Conservation (phyloP, 2,113 vertebrate species). For the Noturus placidus region DNA sequence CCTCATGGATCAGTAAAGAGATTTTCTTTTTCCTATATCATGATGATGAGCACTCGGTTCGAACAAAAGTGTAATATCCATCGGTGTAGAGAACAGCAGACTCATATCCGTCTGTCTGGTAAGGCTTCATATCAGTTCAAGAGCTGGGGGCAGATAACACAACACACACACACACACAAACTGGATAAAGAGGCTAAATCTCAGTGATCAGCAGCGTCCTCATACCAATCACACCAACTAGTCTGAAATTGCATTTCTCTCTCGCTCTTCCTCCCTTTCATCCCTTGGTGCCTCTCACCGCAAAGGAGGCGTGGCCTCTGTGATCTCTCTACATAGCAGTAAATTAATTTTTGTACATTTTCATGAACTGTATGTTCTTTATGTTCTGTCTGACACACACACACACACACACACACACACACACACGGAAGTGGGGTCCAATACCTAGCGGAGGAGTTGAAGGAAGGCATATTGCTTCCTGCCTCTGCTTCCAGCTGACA, state of each 20-base stretch:
- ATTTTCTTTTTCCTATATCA: background rate
- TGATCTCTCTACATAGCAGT: background rate
- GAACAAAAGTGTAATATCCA: conserved; percentile 53
- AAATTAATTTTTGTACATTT: background rate
- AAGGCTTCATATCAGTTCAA: conserved; percentile 48
- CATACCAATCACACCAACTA: conserved; percentile 47
- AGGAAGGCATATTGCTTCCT: background rate
- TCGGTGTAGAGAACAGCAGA: conserved; percentile 43
- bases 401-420: background rate
- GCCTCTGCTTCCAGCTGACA: background rate
- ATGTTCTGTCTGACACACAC: background rate
- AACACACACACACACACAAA: conserved; percentile 44
- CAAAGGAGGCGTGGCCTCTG: background rate
- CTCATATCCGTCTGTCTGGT: conserved; percentile 61
- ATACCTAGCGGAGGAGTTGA: background rate
- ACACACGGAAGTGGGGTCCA: background rate
- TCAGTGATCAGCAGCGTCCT: conserved; percentile 9
- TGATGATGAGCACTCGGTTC: background rate
- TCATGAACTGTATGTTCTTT: background rate
- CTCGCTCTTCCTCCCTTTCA: conserved; percentile 8
- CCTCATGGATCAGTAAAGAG: background rate
- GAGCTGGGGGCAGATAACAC: conserved; percentile 53
- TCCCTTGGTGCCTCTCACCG: too few relatives aligned
- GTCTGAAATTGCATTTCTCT: conserved; percentile 61
- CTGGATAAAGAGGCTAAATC: background rate